phyloP scores from a whole-genome alignment of 2,888 invertebrate species.

The Daptonema setosum region DNA sequence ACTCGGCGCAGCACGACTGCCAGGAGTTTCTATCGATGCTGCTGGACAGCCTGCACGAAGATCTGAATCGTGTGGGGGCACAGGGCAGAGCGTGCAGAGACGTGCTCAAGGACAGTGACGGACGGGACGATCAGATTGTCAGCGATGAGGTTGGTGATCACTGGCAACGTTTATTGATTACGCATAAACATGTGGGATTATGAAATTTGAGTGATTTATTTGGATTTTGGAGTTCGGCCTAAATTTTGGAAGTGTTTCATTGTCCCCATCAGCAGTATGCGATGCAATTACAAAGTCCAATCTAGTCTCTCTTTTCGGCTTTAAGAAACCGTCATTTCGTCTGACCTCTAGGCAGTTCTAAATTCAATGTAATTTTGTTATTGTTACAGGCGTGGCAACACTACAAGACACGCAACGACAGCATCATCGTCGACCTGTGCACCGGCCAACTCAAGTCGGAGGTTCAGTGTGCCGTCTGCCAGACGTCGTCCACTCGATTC shows the following conservation, averaged over 20 bases:
- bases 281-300: no score
- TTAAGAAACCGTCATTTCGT: no score
- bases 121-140: conserved; percentile 47
- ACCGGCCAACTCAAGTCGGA: conserved; percentile 75
- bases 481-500: conserved; percentile 60
- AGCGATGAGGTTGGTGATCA: conserved; percentile 37
- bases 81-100: background rate
- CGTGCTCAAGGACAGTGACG: conserved; percentile 48
- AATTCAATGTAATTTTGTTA: no score
- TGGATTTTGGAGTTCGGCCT: no score
- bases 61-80: conserved; percentile 47
- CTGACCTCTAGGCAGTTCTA: no score
- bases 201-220: no score
- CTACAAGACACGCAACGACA: conserved; percentile 56
- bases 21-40: conserved; percentile 77
- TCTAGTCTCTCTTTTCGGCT: no score
- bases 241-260: no score
- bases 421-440: conserved; percentile 68
- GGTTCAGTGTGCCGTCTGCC: conserved; percentile 58
- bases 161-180: no score
- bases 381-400: conserved; percentile 55
- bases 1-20: conserved; percentile 77
- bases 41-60: conserved; percentile 71
- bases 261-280: no score
- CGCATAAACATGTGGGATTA: no score